A percentile compares a stretch with the other conserved stretches of the same genome.
These are phyloP conservation scores for Cephus pulcher DNA, from an alignment of 2,888 invertebrate species.

Conservation along the genomic window DNA sequence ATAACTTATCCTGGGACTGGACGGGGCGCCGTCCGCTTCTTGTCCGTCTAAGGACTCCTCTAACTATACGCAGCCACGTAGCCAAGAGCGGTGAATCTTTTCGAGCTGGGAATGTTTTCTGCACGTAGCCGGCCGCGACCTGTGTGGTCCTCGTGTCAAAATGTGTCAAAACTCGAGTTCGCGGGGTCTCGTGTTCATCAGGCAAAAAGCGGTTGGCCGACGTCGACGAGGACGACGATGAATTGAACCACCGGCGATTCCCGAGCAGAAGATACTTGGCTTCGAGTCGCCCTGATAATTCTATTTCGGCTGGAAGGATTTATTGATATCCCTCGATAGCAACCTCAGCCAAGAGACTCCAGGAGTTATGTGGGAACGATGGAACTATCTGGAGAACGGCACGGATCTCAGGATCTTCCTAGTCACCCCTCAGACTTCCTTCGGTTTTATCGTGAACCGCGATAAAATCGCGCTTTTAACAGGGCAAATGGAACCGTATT, in stretches of 20 bases:
- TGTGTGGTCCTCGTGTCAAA: conserved; percentile 66
- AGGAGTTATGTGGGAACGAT: not conserved
- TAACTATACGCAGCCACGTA: not conserved
- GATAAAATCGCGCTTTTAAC: conserved; percentile 39
- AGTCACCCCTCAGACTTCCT: not conserved
- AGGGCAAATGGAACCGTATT: conserved; percentile 40
- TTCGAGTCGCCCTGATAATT: not conserved
- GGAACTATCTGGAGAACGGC: not conserved
- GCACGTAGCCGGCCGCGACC: conserved; percentile 45
- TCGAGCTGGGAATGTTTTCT: conserved; percentile 48
- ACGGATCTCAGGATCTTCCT: not conserved
- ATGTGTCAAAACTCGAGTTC: conserved; percentile 65
- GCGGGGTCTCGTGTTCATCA: conserved; percentile 32
- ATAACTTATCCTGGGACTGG: conserved; percentile 59
- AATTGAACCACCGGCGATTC: conserved; percentile 46
- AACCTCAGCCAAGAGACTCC: not conserved
- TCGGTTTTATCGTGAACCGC: conserved; percentile 12
- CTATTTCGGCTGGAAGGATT: not conserved
- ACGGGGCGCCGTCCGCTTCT: conserved; percentile 51
- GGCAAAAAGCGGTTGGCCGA: conserved; percentile 52
- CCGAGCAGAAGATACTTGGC: not conserved
- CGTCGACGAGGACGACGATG: conserved; percentile 34
- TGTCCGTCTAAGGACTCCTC: conserved; percentile 52
- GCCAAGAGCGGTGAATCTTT: conserved; percentile 20
- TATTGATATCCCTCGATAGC: not conserved